phyloP scores from a whole-genome alignment of 1,140 invertebrate species.

The Ruditapes philippinarum region DNA sequence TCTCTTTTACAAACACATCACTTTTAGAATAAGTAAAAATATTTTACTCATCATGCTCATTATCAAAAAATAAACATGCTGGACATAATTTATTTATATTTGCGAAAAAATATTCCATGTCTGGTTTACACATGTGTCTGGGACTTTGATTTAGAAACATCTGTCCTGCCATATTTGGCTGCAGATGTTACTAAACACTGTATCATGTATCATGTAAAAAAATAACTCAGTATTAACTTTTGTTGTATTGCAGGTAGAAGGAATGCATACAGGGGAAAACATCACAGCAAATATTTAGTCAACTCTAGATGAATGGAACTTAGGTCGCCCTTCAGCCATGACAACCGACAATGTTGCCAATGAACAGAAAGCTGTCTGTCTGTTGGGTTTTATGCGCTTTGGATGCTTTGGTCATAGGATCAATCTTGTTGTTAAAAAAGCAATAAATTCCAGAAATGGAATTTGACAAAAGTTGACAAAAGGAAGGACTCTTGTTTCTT shows the following conservation, averaged over 20 bases:
- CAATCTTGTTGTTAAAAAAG: constrained; percentile 26
- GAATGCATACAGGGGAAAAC: constrained; percentile 9
- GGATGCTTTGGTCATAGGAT: too few relatives aligned
- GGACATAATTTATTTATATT: background rate
- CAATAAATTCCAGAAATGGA: constrained; percentile 9
- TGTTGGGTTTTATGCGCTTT: too few relatives aligned
- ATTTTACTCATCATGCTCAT: background rate
- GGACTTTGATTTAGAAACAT: background rate
- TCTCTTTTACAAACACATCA: background rate
- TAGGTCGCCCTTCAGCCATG: background rate
- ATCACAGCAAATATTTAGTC: constrained; percentile 8
- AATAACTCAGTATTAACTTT: background rate
- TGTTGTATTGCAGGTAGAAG: background rate
- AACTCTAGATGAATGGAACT: constrained; percentile 9
- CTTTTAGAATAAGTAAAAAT: background rate
- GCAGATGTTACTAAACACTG: background rate
- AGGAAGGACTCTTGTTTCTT: too few relatives aligned
- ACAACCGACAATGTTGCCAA: constrained; percentile 42
- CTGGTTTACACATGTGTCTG: background rate
- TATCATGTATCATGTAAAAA: background rate
- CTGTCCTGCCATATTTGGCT: background rate
- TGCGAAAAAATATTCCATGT: too few relatives aligned
- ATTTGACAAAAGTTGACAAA: background rate
- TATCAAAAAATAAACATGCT: background rate
- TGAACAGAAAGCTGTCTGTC: constrained; percentile 27